Percentiles rank a stretch among this genome's conserved stretches.
Evolutionary conservation across 2,888 invertebrate genomes (phyloP).

Genomic region (Eremobia ochroleuca): DNA sequence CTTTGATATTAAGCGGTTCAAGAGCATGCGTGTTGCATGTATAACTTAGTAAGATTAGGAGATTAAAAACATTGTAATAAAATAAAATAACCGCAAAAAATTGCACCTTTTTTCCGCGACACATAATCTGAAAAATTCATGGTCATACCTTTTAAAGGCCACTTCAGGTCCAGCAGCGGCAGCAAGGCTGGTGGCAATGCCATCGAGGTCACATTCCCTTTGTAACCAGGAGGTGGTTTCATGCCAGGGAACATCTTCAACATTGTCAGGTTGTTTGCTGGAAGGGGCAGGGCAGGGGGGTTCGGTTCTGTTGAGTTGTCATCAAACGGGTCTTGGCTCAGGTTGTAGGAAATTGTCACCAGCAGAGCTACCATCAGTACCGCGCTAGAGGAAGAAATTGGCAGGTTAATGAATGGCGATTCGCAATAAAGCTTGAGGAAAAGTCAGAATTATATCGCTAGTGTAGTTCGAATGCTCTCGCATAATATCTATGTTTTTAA

Average conservation of each 20-base stretch:
- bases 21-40: not conserved
- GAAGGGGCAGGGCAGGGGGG: constrained; percentile 12
- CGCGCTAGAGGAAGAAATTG: constrained; percentile 78
- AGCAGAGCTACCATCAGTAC: constrained; percentile 88
- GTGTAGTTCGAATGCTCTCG: not conserved
- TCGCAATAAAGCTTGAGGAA: not conserved
- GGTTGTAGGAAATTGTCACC: constrained; percentile 89
- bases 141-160: constrained; percentile 86
- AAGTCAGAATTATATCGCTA: not conserved
- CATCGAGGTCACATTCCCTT: constrained; percentile 55
- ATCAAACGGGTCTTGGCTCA: constrained; percentile 73
- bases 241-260: constrained; percentile 50
- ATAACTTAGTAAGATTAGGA: not conserved
- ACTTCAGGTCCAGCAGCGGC: constrained; percentile 79
- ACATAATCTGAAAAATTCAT: not conserved
- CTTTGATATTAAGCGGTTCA: no score
- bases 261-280: constrained; percentile 55
- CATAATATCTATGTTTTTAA: not conserved
- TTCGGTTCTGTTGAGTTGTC: constrained; percentile 63
- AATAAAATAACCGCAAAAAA: not conserved
- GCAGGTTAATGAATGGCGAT: not conserved
- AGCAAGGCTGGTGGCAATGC: constrained; percentile 67
- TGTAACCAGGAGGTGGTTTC: constrained; percentile 29
- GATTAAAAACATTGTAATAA: not conserved
- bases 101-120: not conserved